Evolutionary conservation across 1,140 invertebrate genomes (phyloP).

Genomic region (Caenorhabditis briggsae): DNA sequence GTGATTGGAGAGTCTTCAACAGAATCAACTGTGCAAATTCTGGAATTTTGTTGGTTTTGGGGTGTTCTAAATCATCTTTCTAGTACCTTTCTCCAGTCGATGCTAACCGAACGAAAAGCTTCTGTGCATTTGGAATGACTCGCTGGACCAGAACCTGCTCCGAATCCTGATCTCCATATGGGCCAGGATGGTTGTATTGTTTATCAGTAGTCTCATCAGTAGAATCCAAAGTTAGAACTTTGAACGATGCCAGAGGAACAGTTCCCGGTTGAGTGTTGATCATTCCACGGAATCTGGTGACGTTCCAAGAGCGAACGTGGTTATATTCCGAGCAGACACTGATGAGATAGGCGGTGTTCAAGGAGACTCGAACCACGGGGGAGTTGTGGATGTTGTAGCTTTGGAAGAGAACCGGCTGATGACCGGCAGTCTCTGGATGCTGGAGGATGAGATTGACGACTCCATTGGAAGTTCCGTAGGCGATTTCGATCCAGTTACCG

Average conservation of each 20-base stretch:
- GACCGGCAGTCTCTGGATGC: constrained; percentile 96
- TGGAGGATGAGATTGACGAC: constrained; percentile 96
- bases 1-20: constrained; percentile 94
- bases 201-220: constrained; percentile 86
- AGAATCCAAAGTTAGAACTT: constrained; percentile 90
- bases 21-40: constrained; percentile 78
- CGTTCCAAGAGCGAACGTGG: constrained; percentile 95
- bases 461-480: constrained; percentile 95
- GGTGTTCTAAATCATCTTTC: background rate
- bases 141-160: constrained; percentile 98
- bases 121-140: constrained; percentile 94
- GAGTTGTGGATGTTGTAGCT: constrained; percentile 97
- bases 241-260: constrained; percentile 94
- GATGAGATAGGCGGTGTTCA: constrained; percentile 95
- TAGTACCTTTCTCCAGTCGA: constrained; percentile 89
- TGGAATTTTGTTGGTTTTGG: background rate
- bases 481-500: constrained; percentile 99
- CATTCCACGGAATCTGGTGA: constrained; percentile 92
- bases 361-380: constrained; percentile 92
- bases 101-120: constrained; percentile 91
- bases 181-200: constrained; percentile 82
- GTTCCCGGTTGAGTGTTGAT: constrained; percentile 97
- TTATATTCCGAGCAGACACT: constrained; percentile 98
- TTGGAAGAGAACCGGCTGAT: constrained; percentile 96
- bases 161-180: constrained; percentile 96